Conservation (phyloP, 2,113 vertebrate genomes). For the Gadus macrocephalus region DNA sequence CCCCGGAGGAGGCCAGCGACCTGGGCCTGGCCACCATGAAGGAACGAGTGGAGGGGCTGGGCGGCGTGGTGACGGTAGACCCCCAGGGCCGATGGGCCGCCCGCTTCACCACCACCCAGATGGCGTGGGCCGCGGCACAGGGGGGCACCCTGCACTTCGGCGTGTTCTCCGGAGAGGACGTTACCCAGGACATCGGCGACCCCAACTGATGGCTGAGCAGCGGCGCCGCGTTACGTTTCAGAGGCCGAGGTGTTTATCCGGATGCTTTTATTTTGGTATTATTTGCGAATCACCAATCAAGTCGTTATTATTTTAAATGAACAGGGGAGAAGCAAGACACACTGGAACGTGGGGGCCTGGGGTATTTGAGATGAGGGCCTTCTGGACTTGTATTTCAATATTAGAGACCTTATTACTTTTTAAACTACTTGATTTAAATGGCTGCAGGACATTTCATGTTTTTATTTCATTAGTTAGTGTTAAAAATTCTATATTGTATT, state of each 20-base stretch:
- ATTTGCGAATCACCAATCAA: neutral
- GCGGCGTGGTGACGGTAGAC: slow-evolving; percentile 82
- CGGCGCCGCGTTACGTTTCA: neutral
- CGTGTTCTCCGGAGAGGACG: slow-evolving; percentile 65
- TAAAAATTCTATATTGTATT: too few species aligned
- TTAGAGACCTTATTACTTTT: too few species aligned
- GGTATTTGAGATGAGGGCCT: too few species aligned
- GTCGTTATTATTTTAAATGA: too few species aligned
- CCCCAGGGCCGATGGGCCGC: slow-evolving; percentile 80
- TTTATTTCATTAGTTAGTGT: too few species aligned
- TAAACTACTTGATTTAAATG: too few species aligned
- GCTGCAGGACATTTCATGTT: too few species aligned
- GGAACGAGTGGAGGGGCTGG: slow-evolving; percentile 76
- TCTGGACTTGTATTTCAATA: too few species aligned
- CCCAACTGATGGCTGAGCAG: slow-evolving; percentile 12
- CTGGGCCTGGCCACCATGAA: slow-evolving; percentile 80
- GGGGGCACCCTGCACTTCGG: slow-evolving; percentile 75
- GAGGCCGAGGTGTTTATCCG: neutral
- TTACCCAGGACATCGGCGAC: slow-evolving; percentile 38
- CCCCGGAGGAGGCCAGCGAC: slow-evolving; percentile 76
- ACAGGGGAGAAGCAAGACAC: too few species aligned
- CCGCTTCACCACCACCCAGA: slow-evolving; percentile 79
- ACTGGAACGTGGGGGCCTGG: too few species aligned
- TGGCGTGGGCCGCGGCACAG: slow-evolving; percentile 86
- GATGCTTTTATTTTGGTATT: neutral